Conservation (phyloP, 2,888 invertebrate genomes). For the Dasysyrphus tricinctus region DNA sequence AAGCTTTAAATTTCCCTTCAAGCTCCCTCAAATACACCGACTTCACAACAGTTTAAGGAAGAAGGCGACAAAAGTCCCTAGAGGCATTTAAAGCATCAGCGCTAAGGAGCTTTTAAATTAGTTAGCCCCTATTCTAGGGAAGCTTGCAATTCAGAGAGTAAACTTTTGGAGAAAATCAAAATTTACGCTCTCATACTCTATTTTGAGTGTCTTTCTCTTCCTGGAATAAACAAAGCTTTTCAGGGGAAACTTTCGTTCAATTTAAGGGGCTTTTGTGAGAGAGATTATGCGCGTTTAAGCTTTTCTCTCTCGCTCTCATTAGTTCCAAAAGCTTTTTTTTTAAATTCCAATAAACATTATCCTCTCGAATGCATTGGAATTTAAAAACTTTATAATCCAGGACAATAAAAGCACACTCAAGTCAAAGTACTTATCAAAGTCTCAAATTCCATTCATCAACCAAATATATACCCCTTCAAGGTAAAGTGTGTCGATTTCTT, state of each 20-base stretch:
- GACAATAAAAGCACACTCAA: slow-evolving; percentile 46
- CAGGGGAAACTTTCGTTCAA: slow-evolving; percentile 71
- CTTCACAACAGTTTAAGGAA: slow-evolving; percentile 24
- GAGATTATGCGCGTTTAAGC: slow-evolving; percentile 38
- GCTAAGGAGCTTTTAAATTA: slow-evolving; percentile 61
- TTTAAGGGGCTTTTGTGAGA: slow-evolving; percentile 44
- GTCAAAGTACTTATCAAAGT: slow-evolving; percentile 15
- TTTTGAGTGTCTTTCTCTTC: slow-evolving; percentile 32
- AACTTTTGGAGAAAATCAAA: slow-evolving; percentile 9
- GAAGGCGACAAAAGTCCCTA: slow-evolving; percentile 55
- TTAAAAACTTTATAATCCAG: slow-evolving; percentile 53
- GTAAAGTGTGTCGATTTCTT: not conserved
- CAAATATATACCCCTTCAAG: not conserved
- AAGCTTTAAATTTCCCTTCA: slow-evolving; percentile 67
- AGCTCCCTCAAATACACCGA: slow-evolving; percentile 43
- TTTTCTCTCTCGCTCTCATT: slow-evolving; percentile 16
- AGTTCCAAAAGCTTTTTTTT: slow-evolving; percentile 26
- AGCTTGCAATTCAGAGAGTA: not conserved
- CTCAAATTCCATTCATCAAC: slow-evolving; percentile 52
- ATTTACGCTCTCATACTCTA: not conserved
- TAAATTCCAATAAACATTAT: slow-evolving; percentile 43
- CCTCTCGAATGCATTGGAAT: slow-evolving; percentile 67
- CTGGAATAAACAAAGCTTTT: slow-evolving; percentile 41
- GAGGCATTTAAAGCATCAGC: slow-evolving; percentile 67
- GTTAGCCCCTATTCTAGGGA: slow-evolving; percentile 23